These are phyloP conservation scores for Excalfactoria chinensis DNA, from an alignment of 2,113 vertebrate species.

Conservation along the genomic window DNA sequence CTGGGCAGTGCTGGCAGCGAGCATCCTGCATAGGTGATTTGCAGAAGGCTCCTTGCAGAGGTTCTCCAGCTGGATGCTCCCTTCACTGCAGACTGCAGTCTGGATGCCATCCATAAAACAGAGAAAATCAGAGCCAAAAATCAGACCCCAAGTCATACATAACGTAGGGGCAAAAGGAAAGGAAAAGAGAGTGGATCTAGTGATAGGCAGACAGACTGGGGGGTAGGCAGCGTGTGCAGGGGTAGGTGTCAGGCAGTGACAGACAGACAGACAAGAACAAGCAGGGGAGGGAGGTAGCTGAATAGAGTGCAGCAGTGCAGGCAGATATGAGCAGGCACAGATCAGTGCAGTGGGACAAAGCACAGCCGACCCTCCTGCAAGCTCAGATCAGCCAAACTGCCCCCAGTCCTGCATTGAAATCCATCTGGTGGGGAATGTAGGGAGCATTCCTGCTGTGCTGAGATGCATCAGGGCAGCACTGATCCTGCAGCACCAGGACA, in stretches of 20 bases:
- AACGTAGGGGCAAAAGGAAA: neutral
- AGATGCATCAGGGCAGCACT: rapidly evolving
- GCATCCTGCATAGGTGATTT: neutral
- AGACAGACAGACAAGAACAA: neutral
- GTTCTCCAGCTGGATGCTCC: neutral
- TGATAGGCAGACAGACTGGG: neutral
- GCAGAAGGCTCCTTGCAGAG: conserved; percentile 39
- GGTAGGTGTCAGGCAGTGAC: neutral
- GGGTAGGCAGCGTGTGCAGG: neutral
- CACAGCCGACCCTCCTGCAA: neutral
- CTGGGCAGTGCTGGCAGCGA: neutral
- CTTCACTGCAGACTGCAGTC: conserved; percentile 34
- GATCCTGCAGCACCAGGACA: neutral
- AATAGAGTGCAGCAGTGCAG: neutral
- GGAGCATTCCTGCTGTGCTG: neutral
- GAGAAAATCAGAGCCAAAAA: neutral
- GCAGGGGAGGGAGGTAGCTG: neutral
- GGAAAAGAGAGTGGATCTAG: neutral
- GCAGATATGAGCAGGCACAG: neutral
- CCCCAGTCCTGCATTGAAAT: neutral
- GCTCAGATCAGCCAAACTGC: neutral
- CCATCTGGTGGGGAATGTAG: no score
- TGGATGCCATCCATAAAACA: neutral
- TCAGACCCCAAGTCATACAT: neutral
- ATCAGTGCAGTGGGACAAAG: neutral